Percentiles rank a stretch among this genome's conserved stretches.
phyloP scores from a whole-genome alignment of 35 echinoderm and acorn worm genomes.

The Hemicentrotus pulcherrimus region DNA sequence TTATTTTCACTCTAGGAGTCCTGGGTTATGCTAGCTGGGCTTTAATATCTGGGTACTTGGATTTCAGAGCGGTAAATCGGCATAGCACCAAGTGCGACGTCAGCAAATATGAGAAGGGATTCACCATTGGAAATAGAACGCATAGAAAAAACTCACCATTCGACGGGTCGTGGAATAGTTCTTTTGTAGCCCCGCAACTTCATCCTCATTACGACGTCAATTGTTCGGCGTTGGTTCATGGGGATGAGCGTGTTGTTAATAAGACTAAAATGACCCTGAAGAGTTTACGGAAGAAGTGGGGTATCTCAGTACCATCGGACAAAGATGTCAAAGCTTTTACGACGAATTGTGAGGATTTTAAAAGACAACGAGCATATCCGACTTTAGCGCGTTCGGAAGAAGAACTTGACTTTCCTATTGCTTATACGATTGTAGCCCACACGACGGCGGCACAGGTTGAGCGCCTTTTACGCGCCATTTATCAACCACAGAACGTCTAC shows the following conservation, averaged over 20 bases:
- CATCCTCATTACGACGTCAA: neutral
- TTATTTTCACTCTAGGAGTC: too few species aligned
- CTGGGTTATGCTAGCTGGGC: too few species aligned
- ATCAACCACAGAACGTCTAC: constrained; percentile 66
- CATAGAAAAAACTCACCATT: neutral
- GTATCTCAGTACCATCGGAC: neutral
- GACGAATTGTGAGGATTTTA: constrained; percentile 39
- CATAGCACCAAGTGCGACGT: too few species aligned
- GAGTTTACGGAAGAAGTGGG: neutral
- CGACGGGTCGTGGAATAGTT: neutral
- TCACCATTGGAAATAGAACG: too few species aligned
- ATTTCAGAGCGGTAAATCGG: too few species aligned
- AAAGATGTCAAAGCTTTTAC: constrained; percentile 23
- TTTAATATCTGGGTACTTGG: too few species aligned
- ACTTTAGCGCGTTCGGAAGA: constrained; percentile 47
- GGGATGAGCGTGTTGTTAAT: neutral
- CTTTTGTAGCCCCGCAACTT: neutral
- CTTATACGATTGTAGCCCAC: constrained; percentile 63
- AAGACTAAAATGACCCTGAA: neutral
- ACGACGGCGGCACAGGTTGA: constrained; percentile 57
- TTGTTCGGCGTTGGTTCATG: neutral
- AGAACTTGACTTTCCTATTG: constrained; percentile 56
- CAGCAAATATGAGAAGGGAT: too few species aligned
- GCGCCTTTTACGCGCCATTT: constrained; percentile 59
- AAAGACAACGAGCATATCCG: constrained; percentile 43